A percentile compares a stretch with the other conserved stretches of the same genome.
Evolutionary conservation across 2,888 invertebrate genomes (phyloP).

Genomic region (Troilus luridus): DNA sequence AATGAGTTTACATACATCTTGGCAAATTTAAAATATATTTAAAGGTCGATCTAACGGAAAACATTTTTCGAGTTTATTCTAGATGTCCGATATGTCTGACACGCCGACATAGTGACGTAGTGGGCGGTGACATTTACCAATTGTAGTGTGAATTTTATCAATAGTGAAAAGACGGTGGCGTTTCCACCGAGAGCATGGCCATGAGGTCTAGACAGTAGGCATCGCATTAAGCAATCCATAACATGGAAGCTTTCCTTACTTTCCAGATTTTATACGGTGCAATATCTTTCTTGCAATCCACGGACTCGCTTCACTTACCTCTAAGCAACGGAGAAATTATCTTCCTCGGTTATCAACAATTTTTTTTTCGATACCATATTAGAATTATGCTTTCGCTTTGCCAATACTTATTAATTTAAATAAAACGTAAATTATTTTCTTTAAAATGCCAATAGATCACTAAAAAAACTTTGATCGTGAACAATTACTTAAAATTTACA

Average conservation of each 20-base stretch:
- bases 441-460: background rate
- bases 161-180: background rate
- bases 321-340: slow-evolving; percentile 32
- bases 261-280: slow-evolving; percentile 38
- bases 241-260: background rate
- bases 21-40: too few relatives aligned
- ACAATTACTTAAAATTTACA: background rate
- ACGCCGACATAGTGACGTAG: too few relatives aligned
- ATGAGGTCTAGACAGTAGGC: background rate
- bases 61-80: too few relatives aligned
- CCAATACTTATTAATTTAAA: background rate
- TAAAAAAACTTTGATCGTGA: background rate
- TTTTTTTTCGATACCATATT: background rate
- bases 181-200: background rate
- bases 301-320: slow-evolving; percentile 38
- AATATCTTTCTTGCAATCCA: slow-evolving; percentile 37
- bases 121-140: background rate
- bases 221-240: slow-evolving; percentile 12
- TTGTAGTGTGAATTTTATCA: background rate
- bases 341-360: slow-evolving; percentile 40
- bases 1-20: too few relatives aligned
- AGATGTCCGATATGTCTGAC: too few relatives aligned
- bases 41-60: too few relatives aligned
- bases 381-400: background rate
- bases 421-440: background rate